Evolutionary conservation across 2,888 invertebrate genomes (phyloP).

Genomic region (Phragmatobia fuliginosa): DNA sequence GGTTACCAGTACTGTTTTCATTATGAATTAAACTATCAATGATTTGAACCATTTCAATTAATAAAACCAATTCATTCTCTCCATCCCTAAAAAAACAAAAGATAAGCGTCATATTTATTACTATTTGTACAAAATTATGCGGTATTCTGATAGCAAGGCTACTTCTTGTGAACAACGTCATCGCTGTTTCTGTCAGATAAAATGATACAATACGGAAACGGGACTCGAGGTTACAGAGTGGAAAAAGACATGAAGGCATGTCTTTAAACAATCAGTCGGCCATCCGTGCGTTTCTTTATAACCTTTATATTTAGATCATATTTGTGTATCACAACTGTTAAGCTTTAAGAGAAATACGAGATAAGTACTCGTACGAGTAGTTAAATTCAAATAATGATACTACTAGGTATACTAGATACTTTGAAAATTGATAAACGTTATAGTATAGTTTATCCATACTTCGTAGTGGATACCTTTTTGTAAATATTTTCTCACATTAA

Average conservation of each 20-base stretch:
- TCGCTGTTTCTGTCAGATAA: slow-evolving; percentile 44
- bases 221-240: slow-evolving; percentile 32
- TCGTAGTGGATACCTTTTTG: too few species aligned
- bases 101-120: neutral
- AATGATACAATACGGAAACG: slow-evolving; percentile 46
- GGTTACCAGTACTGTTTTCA: neutral
- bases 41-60: too few species aligned
- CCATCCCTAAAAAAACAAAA: neutral
- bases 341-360: slow-evolving; percentile 21
- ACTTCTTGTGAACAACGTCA: slow-evolving; percentile 22
- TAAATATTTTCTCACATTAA: too few species aligned
- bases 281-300: slow-evolving; percentile 29
- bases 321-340: slow-evolving; percentile 27
- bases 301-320: slow-evolving; percentile 29
- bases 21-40: too few species aligned
- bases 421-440: too few species aligned
- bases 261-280: slow-evolving; percentile 25
- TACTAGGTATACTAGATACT: too few species aligned
- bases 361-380: too few species aligned
- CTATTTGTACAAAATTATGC: neutral
- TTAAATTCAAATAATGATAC: too few species aligned
- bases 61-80: neutral
- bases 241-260: slow-evolving; percentile 36
- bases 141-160: slow-evolving; percentile 26
- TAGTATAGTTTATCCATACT: too few species aligned